A percentile compares a stretch with the other conserved stretches of the same genome.
Evolutionary conservation across 2,797 vertebrate species (phyloP).

Genomic region (Borostomias antarcticus): DNA sequence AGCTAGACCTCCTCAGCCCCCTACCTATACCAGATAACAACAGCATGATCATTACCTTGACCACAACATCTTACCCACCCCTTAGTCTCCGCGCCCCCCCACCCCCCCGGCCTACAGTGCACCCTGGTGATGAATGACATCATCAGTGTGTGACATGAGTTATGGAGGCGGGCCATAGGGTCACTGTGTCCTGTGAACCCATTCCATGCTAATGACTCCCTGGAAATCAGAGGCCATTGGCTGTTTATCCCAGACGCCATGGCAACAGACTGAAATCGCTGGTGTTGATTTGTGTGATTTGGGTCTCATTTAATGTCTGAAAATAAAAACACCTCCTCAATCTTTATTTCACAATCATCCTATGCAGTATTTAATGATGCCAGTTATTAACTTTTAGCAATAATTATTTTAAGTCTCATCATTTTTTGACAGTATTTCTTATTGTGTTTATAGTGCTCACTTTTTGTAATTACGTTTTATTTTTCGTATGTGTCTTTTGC

Average conservation of each 20-base stretch:
- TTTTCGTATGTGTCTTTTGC: slow-evolving; percentile 1
- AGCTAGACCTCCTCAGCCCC: slow-evolving; percentile 1
- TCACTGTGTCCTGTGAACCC: slow-evolving; percentile 73
- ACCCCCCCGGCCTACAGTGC: slow-evolving; percentile 36
- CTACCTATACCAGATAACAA: too few relatives aligned
- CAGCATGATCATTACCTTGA: slow-evolving; percentile 18
- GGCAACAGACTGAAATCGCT: slow-evolving; percentile 37
- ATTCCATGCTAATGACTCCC: slow-evolving; percentile 81
- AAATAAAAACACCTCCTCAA: too few relatives aligned
- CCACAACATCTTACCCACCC: slow-evolving; percentile 41
- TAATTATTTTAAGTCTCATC: not conserved
- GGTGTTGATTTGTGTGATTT: slow-evolving; percentile 30
- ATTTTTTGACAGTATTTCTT: not conserved
- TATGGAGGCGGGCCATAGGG: slow-evolving; percentile 72
- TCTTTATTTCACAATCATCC: not conserved
- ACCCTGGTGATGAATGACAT: slow-evolving; percentile 83
- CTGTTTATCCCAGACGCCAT: slow-evolving; percentile 58
- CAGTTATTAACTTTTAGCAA: not conserved
- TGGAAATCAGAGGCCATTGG: slow-evolving; percentile 74
- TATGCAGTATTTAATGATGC: slow-evolving; percentile 1
- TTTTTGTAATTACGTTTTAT: not conserved
- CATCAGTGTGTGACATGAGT: slow-evolving; percentile 79
- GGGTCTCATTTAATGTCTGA: not conserved
- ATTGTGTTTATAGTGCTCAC: slow-evolving; percentile 7
- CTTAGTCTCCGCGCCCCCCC: slow-evolving; percentile 46